A percentile compares a stretch with the other conserved stretches of the same genome.
These are phyloP conservation scores for Metopia argyrocephala DNA, from an alignment of 2,888 invertebrate genomes.

Conservation along the genomic window DNA sequence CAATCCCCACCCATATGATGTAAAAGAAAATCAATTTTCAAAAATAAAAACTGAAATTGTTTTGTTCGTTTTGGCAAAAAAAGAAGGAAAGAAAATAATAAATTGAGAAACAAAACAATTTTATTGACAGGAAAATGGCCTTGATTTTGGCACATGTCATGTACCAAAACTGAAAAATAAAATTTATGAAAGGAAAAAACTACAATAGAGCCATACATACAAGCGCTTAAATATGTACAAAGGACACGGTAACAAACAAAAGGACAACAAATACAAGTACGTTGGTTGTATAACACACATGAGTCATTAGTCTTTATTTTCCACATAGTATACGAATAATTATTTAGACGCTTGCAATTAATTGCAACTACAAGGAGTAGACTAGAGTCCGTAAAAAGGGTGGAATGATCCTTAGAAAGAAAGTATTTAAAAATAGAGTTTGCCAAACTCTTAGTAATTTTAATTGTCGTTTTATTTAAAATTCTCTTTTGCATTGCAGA, in stretches of 20 bases:
- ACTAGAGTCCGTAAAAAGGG: not conserved
- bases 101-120: too few relatives aligned
- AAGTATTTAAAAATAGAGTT: not conserved
- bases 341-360: conserved; percentile 51
- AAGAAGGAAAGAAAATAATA: too few relatives aligned
- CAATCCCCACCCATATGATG: not conserved
- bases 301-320: not conserved
- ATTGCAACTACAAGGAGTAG: conserved; percentile 17
- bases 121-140: not conserved
- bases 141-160: conserved; percentile 24
- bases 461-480: too few relatives aligned
- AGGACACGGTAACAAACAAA: not conserved
- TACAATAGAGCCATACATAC: not conserved
- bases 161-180: not conserved
- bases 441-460: too few relatives aligned
- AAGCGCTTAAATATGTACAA: not conserved
- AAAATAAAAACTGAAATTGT: not conserved
- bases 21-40: not conserved
- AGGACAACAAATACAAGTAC: not conserved
- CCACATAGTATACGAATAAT: conserved; percentile 12
- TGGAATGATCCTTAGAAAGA: too few relatives aligned
- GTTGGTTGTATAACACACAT: not conserved
- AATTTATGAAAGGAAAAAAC: not conserved
- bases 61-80: not conserved
- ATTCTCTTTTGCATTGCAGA: too few relatives aligned